A percentile compares a stretch with the other conserved stretches of the same genome.
Evolutionary conservation across 2,888 invertebrate genomes (phyloP).

Genomic region (Eilema griseolum): DNA sequence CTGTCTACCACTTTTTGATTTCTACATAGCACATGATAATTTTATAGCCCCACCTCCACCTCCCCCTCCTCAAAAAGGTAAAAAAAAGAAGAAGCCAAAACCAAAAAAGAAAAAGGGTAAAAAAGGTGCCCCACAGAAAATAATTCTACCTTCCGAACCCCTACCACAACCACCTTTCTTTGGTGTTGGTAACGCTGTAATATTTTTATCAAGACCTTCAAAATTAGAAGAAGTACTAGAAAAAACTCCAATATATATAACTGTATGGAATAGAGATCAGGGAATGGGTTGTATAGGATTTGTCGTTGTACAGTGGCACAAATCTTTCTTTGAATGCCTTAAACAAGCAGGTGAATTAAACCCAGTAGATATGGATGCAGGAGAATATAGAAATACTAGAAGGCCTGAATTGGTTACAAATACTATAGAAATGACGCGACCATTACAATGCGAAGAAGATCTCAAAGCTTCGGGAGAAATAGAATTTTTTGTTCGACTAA

Average conservation of each 20-base stretch:
- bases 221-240: slow-evolving; percentile 72
- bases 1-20: slow-evolving; percentile 79
- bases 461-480: slow-evolving; percentile 79
- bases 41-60: slow-evolving; percentile 80
- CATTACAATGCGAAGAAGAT: slow-evolving; percentile 80
- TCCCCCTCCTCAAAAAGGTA: slow-evolving; percentile 68
- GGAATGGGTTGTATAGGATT: slow-evolving; percentile 78
- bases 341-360: slow-evolving; percentile 71
- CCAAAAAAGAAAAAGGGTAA: slow-evolving; percentile 66
- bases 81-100: slow-evolving; percentile 64
- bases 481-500: slow-evolving; percentile 73
- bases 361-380: slow-evolving; percentile 76
- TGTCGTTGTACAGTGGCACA: slow-evolving; percentile 74
- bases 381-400: slow-evolving; percentile 72
- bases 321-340: slow-evolving; percentile 74
- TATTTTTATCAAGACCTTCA: slow-evolving; percentile 79
- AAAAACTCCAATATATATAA: slow-evolving; percentile 77
- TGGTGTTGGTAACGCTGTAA: slow-evolving; percentile 79
- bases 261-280: slow-evolving; percentile 82
- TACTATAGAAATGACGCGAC: slow-evolving; percentile 72
- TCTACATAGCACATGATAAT: slow-evolving; percentile 82
- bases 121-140: slow-evolving; percentile 64
- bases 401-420: slow-evolving; percentile 76
- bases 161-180: slow-evolving; percentile 81
- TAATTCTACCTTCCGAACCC: slow-evolving; percentile 77